Evolutionary conservation across 2,113 vertebrate species (phyloP), one percentile per base, ranked within the genome.

Genomic region (Psittacus erithacus): DNA sequence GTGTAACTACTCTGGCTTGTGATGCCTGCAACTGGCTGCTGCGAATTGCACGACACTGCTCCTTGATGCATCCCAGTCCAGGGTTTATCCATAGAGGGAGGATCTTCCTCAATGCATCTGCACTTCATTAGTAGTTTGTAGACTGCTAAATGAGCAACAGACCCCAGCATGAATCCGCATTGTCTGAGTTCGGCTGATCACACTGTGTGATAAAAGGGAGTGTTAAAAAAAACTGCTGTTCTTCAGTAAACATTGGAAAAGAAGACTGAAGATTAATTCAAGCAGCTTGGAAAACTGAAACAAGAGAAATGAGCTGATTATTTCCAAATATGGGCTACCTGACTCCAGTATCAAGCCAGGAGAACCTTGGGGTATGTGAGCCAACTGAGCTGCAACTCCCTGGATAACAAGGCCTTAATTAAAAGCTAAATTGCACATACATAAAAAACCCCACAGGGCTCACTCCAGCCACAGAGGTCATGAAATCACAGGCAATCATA

Each of bases 201-300:
- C 91, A 86, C 90, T 92, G 83, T 71, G 88, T 64, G 95, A 95
- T 95, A 94, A 93, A 96, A 96, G 62, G 69, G 83, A 96, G 93
- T 94, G 92, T 92, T 94, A 94, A 93, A 97, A 96, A 95, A 96
- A 97, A 43, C 86, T 88, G 93, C 88, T 88, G 91, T 86, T 97
- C 90, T 86, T 96, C 95, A 96, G 95, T 94, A 97, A 96, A 96
- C 93, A 96, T 86, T 96, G 96, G 93, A 96, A 97, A 92, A 93
- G 95, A 92, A 95, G 83, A 33, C 88, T 78, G 93, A 95, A 96
- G 95, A 96, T 96, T 96, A 94, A 96, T 95, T 96, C 95, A 94
- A 95, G 93, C 90, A 96, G 93, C 93, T 92, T 93, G 93, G 93
- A 75, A 79, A 88, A 93, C 80, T 93, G 95, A 86, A 97, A 97